phyloP scores from a whole-genome alignment of 1,140 invertebrate species.

The Idris sp. region DNA sequence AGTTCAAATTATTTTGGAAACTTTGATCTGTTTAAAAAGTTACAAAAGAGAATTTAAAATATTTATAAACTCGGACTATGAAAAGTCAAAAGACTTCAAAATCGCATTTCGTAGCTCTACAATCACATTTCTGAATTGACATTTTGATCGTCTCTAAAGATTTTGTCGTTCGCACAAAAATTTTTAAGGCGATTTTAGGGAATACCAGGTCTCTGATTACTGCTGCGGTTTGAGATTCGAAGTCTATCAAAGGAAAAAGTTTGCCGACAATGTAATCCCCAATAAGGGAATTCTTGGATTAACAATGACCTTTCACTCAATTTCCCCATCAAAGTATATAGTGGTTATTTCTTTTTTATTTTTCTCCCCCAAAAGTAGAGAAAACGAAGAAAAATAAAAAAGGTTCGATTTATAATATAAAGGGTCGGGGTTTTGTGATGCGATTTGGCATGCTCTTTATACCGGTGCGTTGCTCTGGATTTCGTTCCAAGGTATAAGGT shows the following conservation, averaged over 20 bases:
- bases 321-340: slow-evolving; percentile 44
- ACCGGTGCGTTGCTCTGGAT: slow-evolving; percentile 40
- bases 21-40: too few species aligned
- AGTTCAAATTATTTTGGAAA: too few species aligned
- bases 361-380: slow-evolving; percentile 23
- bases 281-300: slow-evolving; percentile 18
- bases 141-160: slow-evolving; percentile 32
- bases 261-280: slow-evolving; percentile 37
- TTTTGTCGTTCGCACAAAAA: too few species aligned
- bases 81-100: too few species aligned
- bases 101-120: too few species aligned
- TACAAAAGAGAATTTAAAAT: too few species aligned
- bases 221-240: not conserved
- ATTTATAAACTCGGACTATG: too few species aligned
- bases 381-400: slow-evolving; percentile 39
- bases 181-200: too few species aligned
- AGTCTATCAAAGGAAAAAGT: slow-evolving; percentile 49
- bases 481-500: slow-evolving; percentile 40
- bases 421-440: slow-evolving; percentile 47
- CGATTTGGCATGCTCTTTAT: slow-evolving; percentile 50
- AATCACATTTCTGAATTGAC: slow-evolving; percentile 10
- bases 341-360: slow-evolving; percentile 10
- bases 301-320: slow-evolving; percentile 59
- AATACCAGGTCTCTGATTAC: slow-evolving; percentile 23
- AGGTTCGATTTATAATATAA: slow-evolving; percentile 37